Percentiles rank a stretch among this genome's conserved stretches.
phyloP scores from a whole-genome alignment of 2,888 invertebrate genomes.

The Drosophila buzzatii region DNA sequence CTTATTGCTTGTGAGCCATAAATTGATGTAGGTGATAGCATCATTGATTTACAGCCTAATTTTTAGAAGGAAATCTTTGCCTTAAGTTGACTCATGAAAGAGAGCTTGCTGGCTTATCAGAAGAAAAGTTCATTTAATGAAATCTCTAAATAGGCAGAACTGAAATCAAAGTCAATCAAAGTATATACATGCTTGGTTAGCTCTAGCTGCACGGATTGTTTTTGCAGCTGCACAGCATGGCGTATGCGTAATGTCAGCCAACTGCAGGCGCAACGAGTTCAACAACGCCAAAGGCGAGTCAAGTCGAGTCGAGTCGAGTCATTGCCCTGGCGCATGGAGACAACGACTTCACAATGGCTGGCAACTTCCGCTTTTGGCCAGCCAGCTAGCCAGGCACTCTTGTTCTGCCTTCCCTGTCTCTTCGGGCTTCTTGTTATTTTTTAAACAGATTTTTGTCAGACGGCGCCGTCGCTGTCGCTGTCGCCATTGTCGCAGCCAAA shows the following conservation, averaged over 20 bases:
- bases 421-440: neutral
- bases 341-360: conserved; percentile 47
- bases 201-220: neutral
- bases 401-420: neutral
- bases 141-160: too few relatives aligned
- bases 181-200: neutral
- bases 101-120: neutral
- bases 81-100: neutral
- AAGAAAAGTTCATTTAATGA: neutral
- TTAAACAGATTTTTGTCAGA: conserved; percentile 33
- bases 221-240: conserved; percentile 13
- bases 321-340: conserved; percentile 57
- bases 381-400: conserved; percentile 7
- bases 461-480: conserved; percentile 54
- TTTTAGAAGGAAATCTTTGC: neutral
- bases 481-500: conserved; percentile 59
- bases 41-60: neutral
- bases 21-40: neutral
- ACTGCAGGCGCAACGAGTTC: conserved; percentile 40
- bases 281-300: conserved; percentile 42
- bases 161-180: neutral
- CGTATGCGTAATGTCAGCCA: conserved; percentile 68
- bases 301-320: conserved; percentile 66
- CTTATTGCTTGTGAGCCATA: too few relatives aligned
- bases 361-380: conserved; percentile 50